A percentile compares a stretch with the other conserved stretches of the same genome.
Evolutionary conservation across 2,113 vertebrate species (phyloP).

Genomic region (Peromyscus californicus): DNA sequence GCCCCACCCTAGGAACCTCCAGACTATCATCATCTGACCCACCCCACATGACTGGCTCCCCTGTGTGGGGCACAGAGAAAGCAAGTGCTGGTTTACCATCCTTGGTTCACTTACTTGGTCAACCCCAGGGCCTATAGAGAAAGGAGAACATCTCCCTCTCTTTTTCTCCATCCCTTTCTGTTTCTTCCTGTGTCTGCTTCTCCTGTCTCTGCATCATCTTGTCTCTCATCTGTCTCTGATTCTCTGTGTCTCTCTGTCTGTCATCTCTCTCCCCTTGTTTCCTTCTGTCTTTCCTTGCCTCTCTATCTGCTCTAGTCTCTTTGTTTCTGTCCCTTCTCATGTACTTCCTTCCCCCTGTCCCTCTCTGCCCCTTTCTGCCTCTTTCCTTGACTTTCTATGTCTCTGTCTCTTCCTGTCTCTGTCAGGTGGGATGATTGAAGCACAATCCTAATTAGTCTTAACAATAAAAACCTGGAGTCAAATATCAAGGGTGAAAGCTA

Average conservation of each 20-base stretch:
- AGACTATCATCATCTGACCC: not conserved
- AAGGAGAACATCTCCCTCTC: not conserved
- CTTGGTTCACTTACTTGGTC: not conserved
- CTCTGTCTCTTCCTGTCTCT: not conserved
- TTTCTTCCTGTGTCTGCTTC: not conserved
- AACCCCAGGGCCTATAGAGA: not conserved
- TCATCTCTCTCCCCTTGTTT: not conserved
- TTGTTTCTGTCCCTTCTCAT: not conserved
- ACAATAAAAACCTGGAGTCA: too few relatives aligned
- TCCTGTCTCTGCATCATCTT: not conserved
- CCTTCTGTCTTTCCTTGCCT: not conserved
- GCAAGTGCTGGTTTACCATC: too few relatives aligned
- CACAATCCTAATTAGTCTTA: too few relatives aligned
- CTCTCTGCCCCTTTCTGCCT: not conserved
- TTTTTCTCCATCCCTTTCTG: not conserved
- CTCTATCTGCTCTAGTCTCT: not conserved
- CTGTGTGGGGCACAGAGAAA: not conserved
- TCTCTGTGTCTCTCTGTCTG: not conserved
- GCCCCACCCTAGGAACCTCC: too few relatives aligned
- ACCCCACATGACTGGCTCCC: not conserved
- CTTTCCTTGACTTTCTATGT: not conserved
- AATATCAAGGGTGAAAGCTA: too few relatives aligned
- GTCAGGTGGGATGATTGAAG: not conserved
- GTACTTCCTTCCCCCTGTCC: not conserved
- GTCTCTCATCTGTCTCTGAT: not conserved